phyloP scores from a whole-genome alignment of 2,113 vertebrate species.

The Apaloderma vittatum region DNA sequence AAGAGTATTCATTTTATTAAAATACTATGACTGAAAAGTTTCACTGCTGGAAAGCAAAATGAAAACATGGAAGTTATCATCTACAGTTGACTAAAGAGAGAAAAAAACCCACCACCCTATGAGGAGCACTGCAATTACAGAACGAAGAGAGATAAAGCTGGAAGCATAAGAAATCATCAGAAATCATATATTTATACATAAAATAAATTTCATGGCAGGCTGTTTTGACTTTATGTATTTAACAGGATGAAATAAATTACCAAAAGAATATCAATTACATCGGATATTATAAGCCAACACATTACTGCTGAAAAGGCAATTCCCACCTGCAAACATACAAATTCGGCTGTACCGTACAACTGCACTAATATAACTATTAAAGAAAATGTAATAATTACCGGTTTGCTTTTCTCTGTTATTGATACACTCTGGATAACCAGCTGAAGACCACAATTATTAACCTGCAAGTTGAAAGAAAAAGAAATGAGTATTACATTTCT shows the following conservation, averaged over 20 bases:
- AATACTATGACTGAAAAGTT: not conserved
- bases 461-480: conserved; percentile 4
- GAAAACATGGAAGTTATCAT: not conserved
- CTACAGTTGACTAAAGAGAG: not conserved
- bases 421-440: conserved; percentile 82
- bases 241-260: not conserved
- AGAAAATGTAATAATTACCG: conserved; percentile 69
- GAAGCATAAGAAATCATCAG: not conserved
- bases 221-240: not conserved
- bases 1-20: not conserved
- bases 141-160: not conserved
- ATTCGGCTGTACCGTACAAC: not conserved
- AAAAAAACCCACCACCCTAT: fast-evolving
- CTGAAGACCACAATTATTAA: conserved; percentile 81
- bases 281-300: not conserved
- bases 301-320: not conserved
- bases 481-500: not conserved
- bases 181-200: too few relatives aligned
- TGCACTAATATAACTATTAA: not conserved
- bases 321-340: not conserved
- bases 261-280: not conserved
- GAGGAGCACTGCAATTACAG: not conserved
- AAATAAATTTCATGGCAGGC: not conserved
- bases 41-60: not conserved
- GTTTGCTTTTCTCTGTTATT: conserved; percentile 79